These are phyloP conservation scores for Agonopterix subpropinquella DNA, from an alignment of 2,888 invertebrate species.

Conservation along the genomic window DNA sequence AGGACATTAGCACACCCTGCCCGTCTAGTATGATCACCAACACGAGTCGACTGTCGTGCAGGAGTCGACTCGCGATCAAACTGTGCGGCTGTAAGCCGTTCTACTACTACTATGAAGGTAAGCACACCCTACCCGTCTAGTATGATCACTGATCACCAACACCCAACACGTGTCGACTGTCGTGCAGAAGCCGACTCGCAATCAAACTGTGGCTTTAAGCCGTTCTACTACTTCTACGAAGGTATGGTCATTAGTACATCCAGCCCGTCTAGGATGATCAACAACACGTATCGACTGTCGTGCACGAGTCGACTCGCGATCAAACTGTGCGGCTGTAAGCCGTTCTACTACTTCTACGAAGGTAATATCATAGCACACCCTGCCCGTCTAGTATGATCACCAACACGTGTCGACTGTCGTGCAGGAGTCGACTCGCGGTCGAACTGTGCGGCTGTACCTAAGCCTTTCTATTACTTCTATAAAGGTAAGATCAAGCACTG, in stretches of 20 bases:
- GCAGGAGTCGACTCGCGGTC: slow-evolving; percentile 66
- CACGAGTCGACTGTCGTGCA: slow-evolving; percentile 40
- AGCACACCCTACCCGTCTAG: slow-evolving; percentile 62
- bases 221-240: slow-evolving; percentile 76
- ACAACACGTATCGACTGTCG: slow-evolving; percentile 11
- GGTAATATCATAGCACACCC: slow-evolving; percentile 37
- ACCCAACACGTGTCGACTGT: slow-evolving; percentile 70
- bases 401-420: slow-evolving; percentile 26
- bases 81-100: slow-evolving; percentile 77
- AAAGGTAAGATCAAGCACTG: slow-evolving; percentile 48
- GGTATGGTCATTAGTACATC: slow-evolving; percentile 37
- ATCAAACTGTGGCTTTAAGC: slow-evolving; percentile 72
- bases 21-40: slow-evolving; percentile 58
- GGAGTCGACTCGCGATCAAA: slow-evolving; percentile 62
- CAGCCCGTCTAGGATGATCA: slow-evolving; percentile 65
- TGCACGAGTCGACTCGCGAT: slow-evolving; percentile 71
- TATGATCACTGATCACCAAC: slow-evolving; percentile 47
- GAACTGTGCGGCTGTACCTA: slow-evolving; percentile 75
- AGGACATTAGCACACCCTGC: slow-evolving; percentile 27
- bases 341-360: slow-evolving; percentile 76
- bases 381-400: slow-evolving; percentile 65
- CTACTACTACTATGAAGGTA: slow-evolving; percentile 75
- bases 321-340: slow-evolving; percentile 74
- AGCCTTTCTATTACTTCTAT: slow-evolving; percentile 76
- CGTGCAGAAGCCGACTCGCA: slow-evolving; percentile 70